Evolutionary conservation across 1,140 invertebrate genomes (phyloP), one percentile per base, ranked within the genome.

Genomic region (Pentalonia nigronervosa): DNA sequence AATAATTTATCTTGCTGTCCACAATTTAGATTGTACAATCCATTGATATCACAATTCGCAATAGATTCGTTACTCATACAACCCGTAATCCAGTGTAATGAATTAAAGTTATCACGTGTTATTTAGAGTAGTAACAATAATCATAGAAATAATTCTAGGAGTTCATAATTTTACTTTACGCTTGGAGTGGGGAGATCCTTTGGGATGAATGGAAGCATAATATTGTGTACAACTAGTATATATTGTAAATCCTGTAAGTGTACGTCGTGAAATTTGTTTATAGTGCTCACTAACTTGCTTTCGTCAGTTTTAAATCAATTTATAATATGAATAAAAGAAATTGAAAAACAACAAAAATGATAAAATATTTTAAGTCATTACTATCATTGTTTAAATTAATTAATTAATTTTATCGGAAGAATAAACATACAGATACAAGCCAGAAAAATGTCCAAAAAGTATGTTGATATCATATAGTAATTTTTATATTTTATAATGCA

Each of bases 181-280:
- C n/a, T 76, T 21, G 48, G n/a, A 84, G 91, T 81, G 91, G 91
- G 76, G 91, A n/a, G 45, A 91, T 67, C 76, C 91, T 83, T 50
- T 14, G 76, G 76, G 34, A 92, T 92, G 67, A 92, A 92, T 92
- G 76, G n/a, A 92, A 84, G 20, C 76, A 84, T 30, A 36, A 34
- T 47, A 81, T 81, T 21, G 34, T 91, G n/a, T 91, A 50, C 91
- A 34, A 92, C 76, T 84, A 92, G 91, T 92, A 14, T 41, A 50
- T n/a, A n/a, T 50, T 48, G 53, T 90, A 92, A 92, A 92, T 84
- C 30, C 47, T 84, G n/a, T 34, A 50, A 50, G 91, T 92, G 76
- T 84, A 36, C 34, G 76, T 92, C 76, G 81, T 47, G 48, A 92
- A 84, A 92, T 53, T 90, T 60, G 45, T 36, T 48, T 84, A n/a